phyloP scores from a whole-genome alignment of 2,888 invertebrate genomes.

The Lacanobia oleracea region DNA sequence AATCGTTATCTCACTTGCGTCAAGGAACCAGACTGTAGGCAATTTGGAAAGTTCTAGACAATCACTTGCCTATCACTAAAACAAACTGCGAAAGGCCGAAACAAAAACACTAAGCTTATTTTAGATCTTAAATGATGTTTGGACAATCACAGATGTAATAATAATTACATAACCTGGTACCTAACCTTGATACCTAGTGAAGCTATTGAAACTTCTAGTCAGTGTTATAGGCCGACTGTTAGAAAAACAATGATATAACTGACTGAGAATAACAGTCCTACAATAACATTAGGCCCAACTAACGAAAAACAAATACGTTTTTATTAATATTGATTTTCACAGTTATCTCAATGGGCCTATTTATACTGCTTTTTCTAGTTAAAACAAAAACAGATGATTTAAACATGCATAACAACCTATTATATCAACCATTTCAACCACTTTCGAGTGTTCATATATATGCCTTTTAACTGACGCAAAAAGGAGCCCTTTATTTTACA shows the following conservation, averaged over 20 bases:
- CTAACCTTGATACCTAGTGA: not conserved
- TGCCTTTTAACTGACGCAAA: not conserved
- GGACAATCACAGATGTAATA: not conserved
- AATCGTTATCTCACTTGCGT: not conserved
- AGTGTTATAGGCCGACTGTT: not conserved
- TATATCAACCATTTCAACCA: constrained; percentile 8
- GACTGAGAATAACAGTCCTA: constrained; percentile 3
- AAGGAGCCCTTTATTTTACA: not conserved
- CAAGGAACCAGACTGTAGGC: not conserved
- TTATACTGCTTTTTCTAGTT: not conserved
- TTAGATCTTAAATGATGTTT: not conserved
- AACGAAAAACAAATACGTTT: constrained; percentile 1
- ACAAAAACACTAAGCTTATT: not conserved
- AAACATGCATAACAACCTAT: not conserved
- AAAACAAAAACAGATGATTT: not conserved
- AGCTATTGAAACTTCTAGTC: constrained; percentile 4
- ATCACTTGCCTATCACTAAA: no score
- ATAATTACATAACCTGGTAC: no score
- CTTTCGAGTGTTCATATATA: constrained; percentile 9
- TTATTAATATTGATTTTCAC: not conserved
- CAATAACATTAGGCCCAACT: constrained; percentile 1
- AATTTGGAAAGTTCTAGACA: not conserved
- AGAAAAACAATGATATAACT: not conserved
- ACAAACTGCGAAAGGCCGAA: not conserved
- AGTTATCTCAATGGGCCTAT: not conserved